Conservation (phyloP, 2,888 invertebrate genomes). For the Noctuana brunneofusca region DNA sequence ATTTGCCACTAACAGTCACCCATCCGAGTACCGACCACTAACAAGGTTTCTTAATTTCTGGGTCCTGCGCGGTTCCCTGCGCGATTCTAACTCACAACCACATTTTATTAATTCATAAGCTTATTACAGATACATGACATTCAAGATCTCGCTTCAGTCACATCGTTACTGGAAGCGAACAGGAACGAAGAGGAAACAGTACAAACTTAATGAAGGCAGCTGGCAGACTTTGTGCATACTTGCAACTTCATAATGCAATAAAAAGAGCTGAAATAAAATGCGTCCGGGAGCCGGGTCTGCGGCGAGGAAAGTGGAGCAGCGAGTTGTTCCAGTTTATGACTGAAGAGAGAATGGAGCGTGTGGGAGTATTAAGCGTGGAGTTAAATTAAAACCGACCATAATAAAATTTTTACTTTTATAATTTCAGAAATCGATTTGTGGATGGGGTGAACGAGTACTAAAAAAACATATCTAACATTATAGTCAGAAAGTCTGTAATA, state of each 20-base stretch:
- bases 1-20: no score
- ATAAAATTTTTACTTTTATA: neutral
- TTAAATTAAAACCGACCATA: neutral
- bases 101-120: no score
- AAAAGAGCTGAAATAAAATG: conserved; percentile 22
- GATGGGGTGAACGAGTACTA: no score
- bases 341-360: conserved; percentile 5
- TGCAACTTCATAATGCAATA: conserved; percentile 21
- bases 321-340: conserved; percentile 13
- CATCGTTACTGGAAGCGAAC: neutral
- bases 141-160: neutral
- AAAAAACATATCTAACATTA: no score
- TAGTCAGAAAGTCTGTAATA: no score
- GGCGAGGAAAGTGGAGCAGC: conserved; percentile 24
- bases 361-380: neutral
- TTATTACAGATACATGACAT: no score
- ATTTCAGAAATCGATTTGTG: no score
- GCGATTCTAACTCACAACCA: no score
- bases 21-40: no score
- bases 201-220: neutral
- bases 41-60: no score
- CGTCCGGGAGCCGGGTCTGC: conserved; percentile 14
- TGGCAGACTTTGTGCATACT: neutral
- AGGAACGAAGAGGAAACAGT: neutral
- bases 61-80: no score